Evolutionary conservation across 2,797 vertebrate genomes (phyloP), one percentile per base, ranked within the genome.

Genomic region (Pteronotus mesoamericanus): DNA sequence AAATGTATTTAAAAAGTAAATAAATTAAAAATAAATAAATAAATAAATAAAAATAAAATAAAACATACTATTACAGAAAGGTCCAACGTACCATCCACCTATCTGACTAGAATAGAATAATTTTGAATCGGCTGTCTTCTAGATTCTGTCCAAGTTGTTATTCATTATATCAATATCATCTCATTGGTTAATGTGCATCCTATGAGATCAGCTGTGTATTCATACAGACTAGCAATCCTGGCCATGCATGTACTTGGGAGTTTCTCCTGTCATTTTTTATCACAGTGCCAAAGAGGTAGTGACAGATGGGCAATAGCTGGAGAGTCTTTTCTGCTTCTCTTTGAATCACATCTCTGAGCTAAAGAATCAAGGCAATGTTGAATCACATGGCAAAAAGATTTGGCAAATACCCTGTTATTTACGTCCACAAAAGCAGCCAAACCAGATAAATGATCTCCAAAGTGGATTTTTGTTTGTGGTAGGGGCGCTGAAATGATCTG

Each of bases 231-330:
- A 59, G 44, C 11, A 92, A 68, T 77, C 53, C 44, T 89, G 92
- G 48, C 16, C 37, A 92, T 46, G 46, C 37, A 92, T 46, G 46
- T 85, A 18, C 55, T 69, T 92, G 78, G 46, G 85, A 94, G 32
- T 93, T 94, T 93, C 68, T 72, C 19, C 16, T 48, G 39, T 84
- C 32, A 95, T 90, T 90, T 69, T 84, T 75, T 59, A 86, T 93
- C 53, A 93, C 42, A 61, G 9, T 85, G 64, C 91, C 48, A 96
- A 92, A 95, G 85, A 96, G n/a, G 39, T 93, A 93, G 80, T 85
- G 57, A 44, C 57, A 96, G 55, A 88, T 89, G 42, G 48, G n/a
- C n/a, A 96, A 82, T 39, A 55, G 44, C 37, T 96, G 51, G 44
- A 92, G 55, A 89, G 95, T 94, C 32, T 87, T 96, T 89, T 71